Conservation (phyloP, 2,797 vertebrate genomes). For the Eulemur mongoz region DNA sequence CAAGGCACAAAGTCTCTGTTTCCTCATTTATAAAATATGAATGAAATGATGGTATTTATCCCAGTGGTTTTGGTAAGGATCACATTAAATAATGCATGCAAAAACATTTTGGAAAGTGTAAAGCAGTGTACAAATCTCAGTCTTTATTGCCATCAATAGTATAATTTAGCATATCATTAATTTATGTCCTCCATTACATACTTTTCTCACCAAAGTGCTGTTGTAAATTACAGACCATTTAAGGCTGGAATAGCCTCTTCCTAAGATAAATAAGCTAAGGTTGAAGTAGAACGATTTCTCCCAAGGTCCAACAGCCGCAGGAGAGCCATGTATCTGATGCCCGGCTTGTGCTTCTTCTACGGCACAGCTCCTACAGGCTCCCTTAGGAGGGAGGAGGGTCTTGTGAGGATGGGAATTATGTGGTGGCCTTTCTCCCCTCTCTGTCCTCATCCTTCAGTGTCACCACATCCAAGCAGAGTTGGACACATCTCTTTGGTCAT, state of each 20-base stretch:
- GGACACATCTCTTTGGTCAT: not conserved
- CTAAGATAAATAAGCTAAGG: slow-evolving; percentile 22
- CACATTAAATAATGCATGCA: slow-evolving; percentile 38
- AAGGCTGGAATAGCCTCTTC: not conserved
- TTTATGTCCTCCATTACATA: slow-evolving; percentile 4
- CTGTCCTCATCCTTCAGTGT: not conserved
- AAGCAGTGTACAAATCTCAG: not conserved
- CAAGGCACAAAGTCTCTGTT: not conserved
- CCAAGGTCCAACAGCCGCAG: not conserved
- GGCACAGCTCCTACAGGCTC: not conserved
- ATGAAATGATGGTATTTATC: slow-evolving; percentile 46
- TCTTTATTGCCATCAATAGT: not conserved
- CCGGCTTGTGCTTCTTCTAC: not conserved
- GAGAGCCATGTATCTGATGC: not conserved
- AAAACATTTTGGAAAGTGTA: not conserved
- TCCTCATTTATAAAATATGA: slow-evolving; percentile 50
- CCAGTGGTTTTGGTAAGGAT: not conserved
- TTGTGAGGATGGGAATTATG: not conserved
- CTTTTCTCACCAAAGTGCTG: slow-evolving; percentile 17
- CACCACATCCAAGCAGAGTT: not conserved
- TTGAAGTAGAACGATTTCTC: not conserved
- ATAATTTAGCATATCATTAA: slow-evolving; percentile 51
- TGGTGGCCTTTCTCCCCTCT: not conserved
- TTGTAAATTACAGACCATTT: slow-evolving; percentile 43
- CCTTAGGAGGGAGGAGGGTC: not conserved